A percentile compares a stretch with the other conserved stretches of the same genome.
These are phyloP conservation scores for Eumaeus atala DNA, from an alignment of 1,140 invertebrate genomes.

Conservation along the genomic window DNA sequence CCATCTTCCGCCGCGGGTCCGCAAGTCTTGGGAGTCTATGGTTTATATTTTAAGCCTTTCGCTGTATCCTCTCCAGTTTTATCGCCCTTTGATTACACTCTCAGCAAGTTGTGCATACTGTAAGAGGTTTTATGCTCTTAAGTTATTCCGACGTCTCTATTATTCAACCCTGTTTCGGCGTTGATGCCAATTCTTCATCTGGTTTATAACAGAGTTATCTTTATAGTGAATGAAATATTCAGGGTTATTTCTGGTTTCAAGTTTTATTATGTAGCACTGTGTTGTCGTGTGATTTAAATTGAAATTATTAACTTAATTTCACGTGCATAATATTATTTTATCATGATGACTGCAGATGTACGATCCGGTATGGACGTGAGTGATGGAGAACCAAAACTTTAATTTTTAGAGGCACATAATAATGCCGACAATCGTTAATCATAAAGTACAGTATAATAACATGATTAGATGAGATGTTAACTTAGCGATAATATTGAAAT, in stretches of 20 bases:
- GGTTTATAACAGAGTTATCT: slow-evolving; percentile 47
- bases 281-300: too few relatives aligned
- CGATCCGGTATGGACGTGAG: too few relatives aligned
- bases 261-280: too few relatives aligned
- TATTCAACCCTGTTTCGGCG: slow-evolving; percentile 47
- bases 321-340: too few relatives aligned
- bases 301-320: too few relatives aligned
- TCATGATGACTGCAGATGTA: too few relatives aligned
- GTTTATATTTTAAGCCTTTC: slow-evolving; percentile 73
- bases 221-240: slow-evolving; percentile 57
- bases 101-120: slow-evolving; percentile 74
- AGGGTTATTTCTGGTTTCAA: neutral
- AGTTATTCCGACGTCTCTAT: slow-evolving; percentile 57
- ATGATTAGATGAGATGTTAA: too few relatives aligned
- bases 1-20: slow-evolving; percentile 69
- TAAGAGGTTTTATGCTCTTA: slow-evolving; percentile 53
- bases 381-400: too few relatives aligned
- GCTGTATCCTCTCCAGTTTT: slow-evolving; percentile 68
- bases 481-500: too few relatives aligned
- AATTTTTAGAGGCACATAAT: too few relatives aligned
- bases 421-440: too few relatives aligned
- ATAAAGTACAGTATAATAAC: too few relatives aligned
- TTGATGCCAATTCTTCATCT: slow-evolving; percentile 59
- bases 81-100: slow-evolving; percentile 74
- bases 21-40: slow-evolving; percentile 59